Base-by-base conservation (phyloP, 2,113 vertebrate species). In the Perca fluviatilis region DNA sequence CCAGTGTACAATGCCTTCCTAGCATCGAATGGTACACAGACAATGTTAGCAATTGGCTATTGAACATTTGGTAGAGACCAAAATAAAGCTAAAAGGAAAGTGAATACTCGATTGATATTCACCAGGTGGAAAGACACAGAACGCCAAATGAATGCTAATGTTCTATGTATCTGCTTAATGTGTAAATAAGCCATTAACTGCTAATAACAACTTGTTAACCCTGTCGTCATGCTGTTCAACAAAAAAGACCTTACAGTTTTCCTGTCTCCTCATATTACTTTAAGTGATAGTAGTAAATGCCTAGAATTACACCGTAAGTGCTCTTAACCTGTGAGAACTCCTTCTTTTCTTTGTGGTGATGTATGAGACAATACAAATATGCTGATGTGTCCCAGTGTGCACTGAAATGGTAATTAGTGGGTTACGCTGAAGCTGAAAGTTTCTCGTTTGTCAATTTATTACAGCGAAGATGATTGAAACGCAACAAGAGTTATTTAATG, bases 351-450 rank as follows among this genome's bases (percentile, higher is more conserved):
- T 50, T 4, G 5, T 50, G 27, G 5, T 23, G 9, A 66, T 25
- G 14, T 60, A 71, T n/a, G 33, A 79, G 36, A 54, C 47, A 69
- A 62, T 49, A 6, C 53, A 72, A 73, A 83, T 76, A 73, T 68
- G 53, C 62, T 43, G 56, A 62, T 67, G 49, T 30, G 58, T 54
- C 30, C 63, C 63, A 71, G 57, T 36, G 47, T 33, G 56, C 61
- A 73, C n/a, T 73, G 65, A 80, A 83, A 69, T 60, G 67, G n/a
- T 77, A 46, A 66, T 70, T 53, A 57, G 62, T 57, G 62, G 33
- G n/a, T 60, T 70, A 67, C 61, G 67, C 76, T 66, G 64, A 68
- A 79, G 51, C 50, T 25, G 23, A 63, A 50, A 76, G 30, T 8
- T 61, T 77, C 23, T 46, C 25, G 0, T 72, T 30, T 62, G 15